Base-by-base conservation (phyloP, 2,888 invertebrate genomes). In the Bellardia bayeri region DNA sequence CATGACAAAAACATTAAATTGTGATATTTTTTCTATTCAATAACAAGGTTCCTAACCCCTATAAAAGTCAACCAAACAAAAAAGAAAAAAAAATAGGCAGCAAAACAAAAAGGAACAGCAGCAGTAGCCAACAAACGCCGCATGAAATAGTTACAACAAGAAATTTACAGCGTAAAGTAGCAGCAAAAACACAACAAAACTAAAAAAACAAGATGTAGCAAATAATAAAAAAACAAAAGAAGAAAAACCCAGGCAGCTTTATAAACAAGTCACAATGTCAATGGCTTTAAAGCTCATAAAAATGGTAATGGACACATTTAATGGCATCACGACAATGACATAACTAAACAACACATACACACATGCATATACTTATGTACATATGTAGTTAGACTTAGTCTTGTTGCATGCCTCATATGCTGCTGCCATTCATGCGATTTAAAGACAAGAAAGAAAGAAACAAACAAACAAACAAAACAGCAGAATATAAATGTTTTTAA, bases 311-410 rank as follows among this genome's bases (percentile, higher is more conserved):
- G 87, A 88, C 88, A 87, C 87, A 87, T 88, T 88, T 88, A 88
- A 88, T 88, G 87, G 87, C 88, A 88, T 88, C 88, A 88, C 88
- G 88, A 88, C 88, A 88, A 88, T 88, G 88, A 88, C 88, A 88
- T 88, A 88, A 88, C 88, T 85, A 86, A 87, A 82, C 82, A 81
- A 71, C 69, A 45, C 64, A 71, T 49, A 78, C 30, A 40, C 51
- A 81, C 72, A 66, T 33, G 49, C 11, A 72, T 23, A 79, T 40
- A 16, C 13, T 56, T 3, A 76, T 42, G 64, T 64, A 78, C 56
- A 71, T 56, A 56, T 64, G 71, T 78, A 23, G 23, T 23, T 23
- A 23, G 23, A 23, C 23, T 23, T 23, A 23, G 63, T 82, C 68
- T 68, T 79, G 80, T 80, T 54, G 82, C 78, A 82, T 82, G 82